These are phyloP conservation scores for Onychomys leucogaster DNA, from an alignment of 2,797 vertebrate genomes.

Conservation along the genomic window DNA sequence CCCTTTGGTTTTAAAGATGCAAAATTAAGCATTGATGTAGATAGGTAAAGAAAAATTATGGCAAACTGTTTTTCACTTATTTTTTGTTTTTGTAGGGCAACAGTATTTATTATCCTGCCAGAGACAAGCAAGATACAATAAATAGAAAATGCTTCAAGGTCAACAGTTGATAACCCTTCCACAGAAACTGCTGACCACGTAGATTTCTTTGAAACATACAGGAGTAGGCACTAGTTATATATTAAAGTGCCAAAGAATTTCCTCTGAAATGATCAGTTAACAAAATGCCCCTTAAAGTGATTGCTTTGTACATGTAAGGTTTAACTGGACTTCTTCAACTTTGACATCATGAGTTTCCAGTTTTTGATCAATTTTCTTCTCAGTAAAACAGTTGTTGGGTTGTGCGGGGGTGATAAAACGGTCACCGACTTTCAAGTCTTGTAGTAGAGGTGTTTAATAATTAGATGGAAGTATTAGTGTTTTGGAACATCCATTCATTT, in stretches of 20 bases:
- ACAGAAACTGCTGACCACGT: slow-evolving; percentile 23
- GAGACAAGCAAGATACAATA: neutral
- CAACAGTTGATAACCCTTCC: slow-evolving; percentile 8
- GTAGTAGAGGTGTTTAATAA: neutral
- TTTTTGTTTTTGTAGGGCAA: neutral
- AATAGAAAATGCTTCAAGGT: slow-evolving; percentile 49
- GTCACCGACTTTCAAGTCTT: neutral
- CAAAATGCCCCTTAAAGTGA: slow-evolving; percentile 40
- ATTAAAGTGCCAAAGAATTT: neutral
- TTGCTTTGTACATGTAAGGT: neutral
- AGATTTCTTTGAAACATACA: slow-evolving; percentile 16
- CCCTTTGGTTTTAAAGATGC: slow-evolving; percentile 45
- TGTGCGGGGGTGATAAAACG: neutral
- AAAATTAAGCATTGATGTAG: slow-evolving; percentile 31
- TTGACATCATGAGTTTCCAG: slow-evolving; percentile 42
- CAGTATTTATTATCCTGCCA: slow-evolving; percentile 43
- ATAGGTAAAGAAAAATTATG: neutral
- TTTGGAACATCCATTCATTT: neutral
- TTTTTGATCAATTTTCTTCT: slow-evolving; percentile 51
- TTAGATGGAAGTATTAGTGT: neutral
- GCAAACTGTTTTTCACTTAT: slow-evolving; percentile 1
- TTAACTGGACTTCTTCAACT: slow-evolving; percentile 52
- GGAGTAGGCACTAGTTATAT: neutral
- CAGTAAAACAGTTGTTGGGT: neutral
- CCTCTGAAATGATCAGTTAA: slow-evolving; percentile 49